These are phyloP conservation scores for Propithecus coquereli DNA, from an alignment of 2,113 vertebrate species.

Conservation along the genomic window DNA sequence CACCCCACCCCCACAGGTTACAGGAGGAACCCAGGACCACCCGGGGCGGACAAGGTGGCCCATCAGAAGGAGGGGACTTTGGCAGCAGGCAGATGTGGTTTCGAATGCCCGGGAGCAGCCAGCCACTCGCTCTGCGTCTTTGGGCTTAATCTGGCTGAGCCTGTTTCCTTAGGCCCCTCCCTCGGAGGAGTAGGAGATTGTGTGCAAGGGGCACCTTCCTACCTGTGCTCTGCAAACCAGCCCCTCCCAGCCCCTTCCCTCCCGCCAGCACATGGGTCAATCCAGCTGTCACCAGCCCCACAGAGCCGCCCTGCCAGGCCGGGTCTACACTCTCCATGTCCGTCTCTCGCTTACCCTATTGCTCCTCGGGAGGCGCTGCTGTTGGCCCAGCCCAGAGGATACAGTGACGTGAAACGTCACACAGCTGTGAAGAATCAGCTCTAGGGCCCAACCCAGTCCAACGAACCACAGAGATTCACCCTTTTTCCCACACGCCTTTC, in stretches of 20 bases:
- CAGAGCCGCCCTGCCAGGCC: not conserved
- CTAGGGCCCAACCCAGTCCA: not conserved
- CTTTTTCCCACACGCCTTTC: not conserved
- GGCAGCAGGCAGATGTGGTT: not conserved
- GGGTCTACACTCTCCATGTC: no score
- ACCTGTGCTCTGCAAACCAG: not conserved
- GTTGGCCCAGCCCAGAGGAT: not conserved
- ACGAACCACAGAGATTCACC: not conserved
- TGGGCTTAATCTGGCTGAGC: not conserved
- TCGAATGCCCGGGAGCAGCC: not conserved
- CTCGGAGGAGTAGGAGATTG: not conserved
- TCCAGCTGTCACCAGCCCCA: not conserved
- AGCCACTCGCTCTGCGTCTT: not conserved
- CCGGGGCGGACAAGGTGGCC: rapidly evolving
- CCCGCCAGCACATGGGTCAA: rapidly evolving
- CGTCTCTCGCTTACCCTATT: no score
- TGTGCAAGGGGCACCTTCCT: not conserved
- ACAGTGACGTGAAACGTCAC: not conserved
- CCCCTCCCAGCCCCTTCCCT: not conserved
- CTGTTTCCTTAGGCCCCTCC: not conserved
- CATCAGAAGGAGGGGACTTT: not conserved
- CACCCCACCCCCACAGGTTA: not conserved
- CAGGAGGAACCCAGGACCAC: rapidly evolving
- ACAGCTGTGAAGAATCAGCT: not conserved
- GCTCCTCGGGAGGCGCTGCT: not conserved